Evolutionary conservation across 2,797 vertebrate genomes (phyloP).

Genomic region (Scarus forsteni): DNA sequence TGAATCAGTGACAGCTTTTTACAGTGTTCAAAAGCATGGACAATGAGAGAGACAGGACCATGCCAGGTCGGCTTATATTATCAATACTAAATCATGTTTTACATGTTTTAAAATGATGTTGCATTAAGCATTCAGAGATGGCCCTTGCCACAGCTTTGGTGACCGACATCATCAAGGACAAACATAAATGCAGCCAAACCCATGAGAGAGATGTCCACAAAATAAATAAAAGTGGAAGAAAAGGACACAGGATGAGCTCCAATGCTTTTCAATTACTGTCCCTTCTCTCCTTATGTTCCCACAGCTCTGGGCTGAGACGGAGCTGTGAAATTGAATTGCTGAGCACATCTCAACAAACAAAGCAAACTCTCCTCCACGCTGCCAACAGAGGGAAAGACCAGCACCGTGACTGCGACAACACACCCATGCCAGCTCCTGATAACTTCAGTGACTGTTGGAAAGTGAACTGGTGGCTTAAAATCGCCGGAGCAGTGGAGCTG

Average conservation of each 20-base stretch:
- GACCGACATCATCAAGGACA: conserved; percentile 9
- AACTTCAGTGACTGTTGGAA: conserved; percentile 63
- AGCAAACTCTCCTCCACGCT: conserved; percentile 65
- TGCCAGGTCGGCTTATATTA: conserved; percentile 9
- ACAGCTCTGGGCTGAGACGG: conserved; percentile 64
- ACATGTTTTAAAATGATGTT: not conserved
- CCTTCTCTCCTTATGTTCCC: conserved; percentile 61
- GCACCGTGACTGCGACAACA: conserved; percentile 60
- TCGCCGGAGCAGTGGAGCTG: conserved; percentile 35
- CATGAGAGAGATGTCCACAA: conserved; percentile 34
- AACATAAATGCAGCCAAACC: conserved; percentile 17
- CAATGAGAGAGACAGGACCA: conserved; percentile 13
- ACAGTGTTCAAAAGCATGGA: conserved; percentile 16
- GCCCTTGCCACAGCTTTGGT: not conserved
- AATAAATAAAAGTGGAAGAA: conserved; percentile 30
- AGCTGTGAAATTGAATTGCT: conserved; percentile 78
- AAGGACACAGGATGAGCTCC: conserved; percentile 63
- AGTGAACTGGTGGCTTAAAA: conserved; percentile 58
- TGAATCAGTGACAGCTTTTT: conserved; percentile 37
- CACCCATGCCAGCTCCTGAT: conserved; percentile 64
- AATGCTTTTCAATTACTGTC: conserved; percentile 75
- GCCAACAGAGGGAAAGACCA: conserved; percentile 48
- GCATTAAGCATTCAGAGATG: not conserved
- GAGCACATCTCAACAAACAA: conserved; percentile 77
- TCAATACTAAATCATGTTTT: not conserved